Conservation (phyloP, 2,113 vertebrate genomes). For the Indicator maculatus region DNA sequence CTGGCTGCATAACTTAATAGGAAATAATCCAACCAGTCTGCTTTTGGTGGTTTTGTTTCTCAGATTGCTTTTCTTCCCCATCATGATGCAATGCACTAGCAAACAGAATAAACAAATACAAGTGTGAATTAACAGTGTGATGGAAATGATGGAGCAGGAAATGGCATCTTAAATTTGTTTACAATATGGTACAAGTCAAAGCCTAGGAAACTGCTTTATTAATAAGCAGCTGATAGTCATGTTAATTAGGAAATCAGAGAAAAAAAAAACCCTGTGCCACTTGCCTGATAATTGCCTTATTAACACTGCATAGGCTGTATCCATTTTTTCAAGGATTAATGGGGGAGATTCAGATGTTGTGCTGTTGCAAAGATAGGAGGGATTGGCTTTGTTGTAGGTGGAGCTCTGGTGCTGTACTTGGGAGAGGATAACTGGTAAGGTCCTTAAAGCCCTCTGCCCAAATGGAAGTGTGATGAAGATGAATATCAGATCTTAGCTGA, state of each 20-base stretch:
- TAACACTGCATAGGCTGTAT: slow-evolving; percentile 42
- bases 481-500: slow-evolving; percentile 1
- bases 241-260: slow-evolving; percentile 64
- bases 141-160: slow-evolving; percentile 35
- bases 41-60: background rate
- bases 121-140: slow-evolving; percentile 42
- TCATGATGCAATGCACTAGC: background rate
- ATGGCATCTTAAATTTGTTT: slow-evolving; percentile 60
- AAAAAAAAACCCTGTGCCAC: background rate
- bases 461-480: background rate
- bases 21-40: slow-evolving; percentile 5
- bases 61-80: background rate
- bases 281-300: slow-evolving; percentile 61
- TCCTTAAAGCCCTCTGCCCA: background rate
- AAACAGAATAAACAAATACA: slow-evolving; percentile 27
- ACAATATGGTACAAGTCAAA: slow-evolving; percentile 46
- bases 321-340: slow-evolving; percentile 22
- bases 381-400: background rate
- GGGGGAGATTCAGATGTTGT: background rate
- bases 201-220: slow-evolving; percentile 33
- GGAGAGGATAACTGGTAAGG: background rate
- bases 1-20: background rate
- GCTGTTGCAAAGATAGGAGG: background rate
- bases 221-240: slow-evolving; percentile 50
- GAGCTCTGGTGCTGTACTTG: background rate